Base-by-base conservation (phyloP, 2,888 invertebrate species). In the Podotricha telesiphe region DNA sequence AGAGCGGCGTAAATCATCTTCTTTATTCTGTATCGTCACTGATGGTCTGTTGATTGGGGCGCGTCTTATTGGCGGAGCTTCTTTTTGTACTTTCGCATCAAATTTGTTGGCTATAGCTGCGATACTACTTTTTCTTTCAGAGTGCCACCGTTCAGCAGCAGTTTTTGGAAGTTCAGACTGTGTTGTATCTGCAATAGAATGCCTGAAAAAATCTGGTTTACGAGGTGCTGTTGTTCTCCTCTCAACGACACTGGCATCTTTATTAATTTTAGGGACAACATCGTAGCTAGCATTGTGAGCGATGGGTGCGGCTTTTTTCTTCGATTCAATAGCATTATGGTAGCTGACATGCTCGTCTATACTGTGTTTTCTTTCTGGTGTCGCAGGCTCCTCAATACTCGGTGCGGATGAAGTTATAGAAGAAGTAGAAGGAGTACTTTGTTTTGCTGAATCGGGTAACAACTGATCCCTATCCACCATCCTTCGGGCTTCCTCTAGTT, bases 401-500 rank as follows among this genome's bases (percentile, higher is more conserved):
- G 88, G 83, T 48, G 85, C 82, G 61, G 88, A 87, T 2, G 86
- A 81, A 63, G 90, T n/a, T n/a, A n/a, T n/a, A n/a, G n/a, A n/a
- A n/a, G n/a, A 85, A 71, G 94, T 91, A 28, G 70, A 63, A 28
- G 75, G 75, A 6, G 77, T 65, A 10, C 75, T 68, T 4, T 77
- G 75, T 2, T 81, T 80, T 3, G 79, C 75, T 17, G 73, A 76
- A 90, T 94, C 73, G 4, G 76, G 76, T 17, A 76, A 55, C n/a
- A 93, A 78, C 15, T 84, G 81, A 69, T 85, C 87, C 8, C 84
- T 79, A 84, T 96, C 96, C 75, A 97, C 94, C 80, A 96, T 94
- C 68, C 95, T 94, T 56, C 97, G 93, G 0, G 97, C 97, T 77
- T 96, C 95, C 2, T 95, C 96, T 34, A 97, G 86, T 80, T 97